Conservation (phyloP, 2,113 vertebrate species). For the Tachycineta bicolor region DNA sequence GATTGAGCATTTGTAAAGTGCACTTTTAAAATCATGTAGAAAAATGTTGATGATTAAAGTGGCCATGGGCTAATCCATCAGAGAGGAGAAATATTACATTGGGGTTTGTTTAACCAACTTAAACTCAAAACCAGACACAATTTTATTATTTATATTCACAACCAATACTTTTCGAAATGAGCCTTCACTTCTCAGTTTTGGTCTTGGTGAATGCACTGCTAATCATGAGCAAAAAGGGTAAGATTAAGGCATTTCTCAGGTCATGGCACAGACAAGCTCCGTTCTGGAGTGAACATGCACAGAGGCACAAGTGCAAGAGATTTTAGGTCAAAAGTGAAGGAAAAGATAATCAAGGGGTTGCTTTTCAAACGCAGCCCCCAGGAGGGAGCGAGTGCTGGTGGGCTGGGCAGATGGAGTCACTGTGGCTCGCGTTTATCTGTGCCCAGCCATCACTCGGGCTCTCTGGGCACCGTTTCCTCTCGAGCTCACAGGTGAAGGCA, state of each 20-base stretch:
- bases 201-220: neutral
- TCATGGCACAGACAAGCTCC: neutral
- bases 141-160: neutral
- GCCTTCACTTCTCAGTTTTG: neutral
- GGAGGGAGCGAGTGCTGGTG: neutral
- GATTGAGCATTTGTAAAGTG: neutral
- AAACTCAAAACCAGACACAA: neutral
- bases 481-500: neutral
- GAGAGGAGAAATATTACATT: neutral
- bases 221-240: neutral
- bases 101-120: neutral
- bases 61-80: neutral
- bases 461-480: neutral
- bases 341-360: neutral
- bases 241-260: neutral
- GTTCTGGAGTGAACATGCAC: neutral
- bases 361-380: neutral
- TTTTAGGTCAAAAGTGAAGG: neutral
- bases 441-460: neutral
- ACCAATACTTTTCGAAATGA: neutral
- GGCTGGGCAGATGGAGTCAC: neutral
- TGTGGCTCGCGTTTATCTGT: rapidly evolving
- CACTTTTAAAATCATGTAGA: neutral
- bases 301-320: neutral
- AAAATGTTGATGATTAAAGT: neutral